A percentile compares a stretch with the other conserved stretches of the same genome.
These are phyloP conservation scores for Arrhopalites spinosus DNA, from an alignment of 2,888 invertebrate species.

Conservation along the genomic window DNA sequence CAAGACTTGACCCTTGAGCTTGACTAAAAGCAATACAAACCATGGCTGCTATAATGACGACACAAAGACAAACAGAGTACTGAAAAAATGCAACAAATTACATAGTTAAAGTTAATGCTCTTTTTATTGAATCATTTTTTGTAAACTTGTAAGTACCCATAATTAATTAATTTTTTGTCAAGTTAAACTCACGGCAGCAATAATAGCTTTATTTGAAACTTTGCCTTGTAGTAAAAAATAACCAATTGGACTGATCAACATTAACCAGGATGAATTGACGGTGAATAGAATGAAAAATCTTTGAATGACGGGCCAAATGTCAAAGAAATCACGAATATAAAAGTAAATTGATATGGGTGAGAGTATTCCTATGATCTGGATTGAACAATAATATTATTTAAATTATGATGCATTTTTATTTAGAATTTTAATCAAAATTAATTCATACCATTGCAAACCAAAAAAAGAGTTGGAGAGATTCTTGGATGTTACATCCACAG, in stretches of 20 bases:
- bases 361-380: too few relatives aligned
- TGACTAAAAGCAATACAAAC: background rate
- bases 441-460: constrained; percentile 9
- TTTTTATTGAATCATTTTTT: background rate
- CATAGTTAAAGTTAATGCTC: too few relatives aligned
- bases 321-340: background rate
- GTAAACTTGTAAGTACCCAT: background rate
- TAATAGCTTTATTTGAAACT: background rate
- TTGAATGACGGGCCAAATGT: background rate
- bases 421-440: too few relatives aligned
- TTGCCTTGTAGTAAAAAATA: constrained; percentile 3
- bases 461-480: background rate
- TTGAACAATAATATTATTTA: too few relatives aligned
- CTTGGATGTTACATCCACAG: too few relatives aligned
- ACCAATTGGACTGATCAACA: constrained; percentile 1
- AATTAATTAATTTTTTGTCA: background rate
- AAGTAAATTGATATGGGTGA: background rate
- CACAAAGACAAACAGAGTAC: constrained; percentile 3
- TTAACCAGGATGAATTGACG: constrained; percentile 1
- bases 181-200: background rate
- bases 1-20: background rate
- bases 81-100: background rate
- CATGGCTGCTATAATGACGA: background rate
- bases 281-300: background rate
- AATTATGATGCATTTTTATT: too few relatives aligned